Evolutionary conservation across 2,113 vertebrate genomes (phyloP).

Genomic region (Bothrops jararaca): DNA sequence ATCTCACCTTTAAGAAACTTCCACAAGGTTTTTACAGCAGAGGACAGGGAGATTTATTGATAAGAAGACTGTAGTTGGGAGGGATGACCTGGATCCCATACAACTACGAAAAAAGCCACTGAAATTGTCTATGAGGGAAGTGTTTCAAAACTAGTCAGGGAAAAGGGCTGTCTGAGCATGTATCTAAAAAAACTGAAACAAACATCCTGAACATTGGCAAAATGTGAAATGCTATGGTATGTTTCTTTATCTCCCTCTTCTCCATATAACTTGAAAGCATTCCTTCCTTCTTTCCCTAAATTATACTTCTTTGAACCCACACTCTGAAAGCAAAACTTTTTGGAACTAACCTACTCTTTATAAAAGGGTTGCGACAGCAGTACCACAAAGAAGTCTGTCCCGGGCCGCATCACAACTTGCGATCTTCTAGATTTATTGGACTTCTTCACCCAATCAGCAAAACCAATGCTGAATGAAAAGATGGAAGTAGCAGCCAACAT

Average conservation of each 20-base stretch:
- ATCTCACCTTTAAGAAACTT: neutral
- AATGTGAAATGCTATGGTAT: neutral
- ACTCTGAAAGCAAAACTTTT: too few relatives aligned
- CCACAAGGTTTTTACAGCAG: neutral
- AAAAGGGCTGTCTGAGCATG: neutral
- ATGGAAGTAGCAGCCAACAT: neutral
- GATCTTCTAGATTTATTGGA: neutral
- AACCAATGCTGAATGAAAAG: neutral
- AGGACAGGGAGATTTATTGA: neutral
- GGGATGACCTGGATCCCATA: neutral
- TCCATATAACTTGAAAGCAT: neutral
- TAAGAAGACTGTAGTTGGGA: neutral
- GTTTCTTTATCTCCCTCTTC: neutral
- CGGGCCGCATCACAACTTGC: neutral
- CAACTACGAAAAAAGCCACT: neutral
- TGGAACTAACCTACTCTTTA: neutral
- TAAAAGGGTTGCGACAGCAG: neutral
- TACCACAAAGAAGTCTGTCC: neutral
- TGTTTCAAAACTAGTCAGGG: neutral
- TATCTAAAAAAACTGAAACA: neutral
- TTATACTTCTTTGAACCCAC: neutral
- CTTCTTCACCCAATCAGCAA: neutral
- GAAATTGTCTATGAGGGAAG: neutral
- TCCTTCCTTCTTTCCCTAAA: neutral
- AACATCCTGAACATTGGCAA: neutral